phyloP scores from a whole-genome alignment of 2,888 invertebrate species.

The Elysia crispata region DNA sequence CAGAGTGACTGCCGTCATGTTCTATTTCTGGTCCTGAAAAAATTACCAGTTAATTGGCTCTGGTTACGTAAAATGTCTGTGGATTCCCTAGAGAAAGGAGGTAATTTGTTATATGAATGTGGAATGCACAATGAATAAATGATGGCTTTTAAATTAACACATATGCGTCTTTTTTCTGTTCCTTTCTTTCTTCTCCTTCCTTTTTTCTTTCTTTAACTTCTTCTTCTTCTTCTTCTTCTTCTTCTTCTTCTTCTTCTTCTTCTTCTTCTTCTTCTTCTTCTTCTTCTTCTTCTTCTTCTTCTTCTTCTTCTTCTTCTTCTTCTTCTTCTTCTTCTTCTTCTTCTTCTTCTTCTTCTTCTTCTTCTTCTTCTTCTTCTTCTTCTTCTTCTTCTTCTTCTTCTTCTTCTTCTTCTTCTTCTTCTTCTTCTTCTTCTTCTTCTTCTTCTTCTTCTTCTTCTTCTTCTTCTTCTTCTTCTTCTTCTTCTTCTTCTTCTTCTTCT shows the following conservation, averaged over 20 bases:
- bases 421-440: constrained; percentile 3
- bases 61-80: too few relatives aligned
- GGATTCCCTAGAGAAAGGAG: too few relatives aligned
- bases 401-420: neutral
- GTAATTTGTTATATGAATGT: too few relatives aligned
- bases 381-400: constrained; percentile 14
- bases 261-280: neutral
- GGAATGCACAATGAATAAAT: too few relatives aligned
- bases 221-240: neutral
- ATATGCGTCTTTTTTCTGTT: too few relatives aligned
- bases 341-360: constrained; percentile 17
- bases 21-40: too few relatives aligned
- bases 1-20: too few relatives aligned
- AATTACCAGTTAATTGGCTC: too few relatives aligned
- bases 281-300: neutral
- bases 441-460: neutral
- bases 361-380: constrained; percentile 20
- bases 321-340: neutral
- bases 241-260: constrained; percentile 19
- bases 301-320: neutral
- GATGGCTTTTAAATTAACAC: too few relatives aligned
- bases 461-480: constrained; percentile 1
- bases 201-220: too few relatives aligned
- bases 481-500: constrained; percentile 21
- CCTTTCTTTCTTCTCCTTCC: constrained; percentile 9